Evolutionary conservation across 2,113 vertebrate species (phyloP).

Genomic region (Macaca nemestrina): DNA sequence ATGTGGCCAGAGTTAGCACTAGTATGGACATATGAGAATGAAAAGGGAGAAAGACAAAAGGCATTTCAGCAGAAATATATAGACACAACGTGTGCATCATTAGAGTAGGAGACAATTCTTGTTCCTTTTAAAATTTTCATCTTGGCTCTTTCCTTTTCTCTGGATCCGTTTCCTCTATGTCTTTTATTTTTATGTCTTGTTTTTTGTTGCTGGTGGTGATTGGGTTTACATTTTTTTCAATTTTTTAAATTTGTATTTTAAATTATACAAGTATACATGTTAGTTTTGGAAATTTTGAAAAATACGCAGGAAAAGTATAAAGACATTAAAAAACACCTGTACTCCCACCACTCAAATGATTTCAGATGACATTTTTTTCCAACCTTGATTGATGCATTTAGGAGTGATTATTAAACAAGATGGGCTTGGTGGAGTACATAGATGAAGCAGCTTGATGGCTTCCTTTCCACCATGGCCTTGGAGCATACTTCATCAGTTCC

Average conservation of each 20-base stretch:
- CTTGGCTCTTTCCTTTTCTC: not conserved
- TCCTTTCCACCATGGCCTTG: not conserved
- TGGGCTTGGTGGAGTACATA: fast-evolving
- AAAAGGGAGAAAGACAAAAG: not conserved
- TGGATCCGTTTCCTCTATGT: not conserved
- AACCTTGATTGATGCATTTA: not conserved
- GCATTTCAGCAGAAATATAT: not conserved
- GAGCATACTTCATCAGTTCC: not conserved
- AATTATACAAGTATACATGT: not conserved
- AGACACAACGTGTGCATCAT: not conserved
- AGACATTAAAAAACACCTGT: not conserved
- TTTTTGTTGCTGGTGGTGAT: not conserved
- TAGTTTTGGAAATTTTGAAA: slow-evolving; percentile 33
- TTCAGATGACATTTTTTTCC: not conserved
- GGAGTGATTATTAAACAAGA: not conserved
- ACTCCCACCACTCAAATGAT: not conserved
- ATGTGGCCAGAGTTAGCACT: not conserved
- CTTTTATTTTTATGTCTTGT: not conserved
- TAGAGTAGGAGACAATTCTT: not conserved
- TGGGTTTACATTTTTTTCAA: not conserved
- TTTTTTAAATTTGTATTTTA: not conserved
- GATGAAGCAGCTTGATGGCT: not conserved
- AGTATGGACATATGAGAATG: not conserved
- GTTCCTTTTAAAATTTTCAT: not conserved
- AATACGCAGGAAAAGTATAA: not conserved